Conservation (phyloP, 2,113 vertebrate genomes). For the Sebastes schlegelii region DNA sequence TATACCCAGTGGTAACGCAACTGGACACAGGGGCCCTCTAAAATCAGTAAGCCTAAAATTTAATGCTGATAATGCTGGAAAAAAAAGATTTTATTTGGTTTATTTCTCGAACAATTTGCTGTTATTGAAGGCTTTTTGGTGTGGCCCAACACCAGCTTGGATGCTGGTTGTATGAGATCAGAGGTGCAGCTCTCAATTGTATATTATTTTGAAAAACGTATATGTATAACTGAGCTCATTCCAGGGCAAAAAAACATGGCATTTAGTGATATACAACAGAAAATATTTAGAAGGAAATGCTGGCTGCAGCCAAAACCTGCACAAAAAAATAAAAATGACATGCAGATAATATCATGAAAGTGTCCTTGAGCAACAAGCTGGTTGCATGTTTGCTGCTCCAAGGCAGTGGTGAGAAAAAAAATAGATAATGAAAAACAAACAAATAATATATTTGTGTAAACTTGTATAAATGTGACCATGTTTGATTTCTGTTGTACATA, state of each 20-base stretch:
- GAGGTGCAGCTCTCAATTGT: neutral
- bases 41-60: conserved; percentile 5
- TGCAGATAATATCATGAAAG: neutral
- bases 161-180: conserved; percentile 22
- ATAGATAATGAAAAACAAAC: too few species aligned
- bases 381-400: neutral
- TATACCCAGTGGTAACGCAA: neutral
- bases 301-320: conserved; percentile 1
- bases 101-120: conserved; percentile 12
- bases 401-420: neutral
- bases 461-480: neutral
- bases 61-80: neutral
- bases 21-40: conserved; percentile 9
- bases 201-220: conserved; percentile 2
- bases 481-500: conserved; percentile 16
- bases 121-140: conserved; percentile 31
- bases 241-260: neutral
- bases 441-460: neutral
- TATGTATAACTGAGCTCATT: neutral
- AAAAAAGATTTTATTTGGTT: conserved; percentile 7
- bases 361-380: conserved; percentile 19
- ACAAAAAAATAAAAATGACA: neutral
- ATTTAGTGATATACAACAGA: neutral
- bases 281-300: neutral
- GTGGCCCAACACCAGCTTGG: conserved; percentile 10